Evolutionary conservation across 2,888 invertebrate genomes (phyloP).

Genomic region (Tryphoninae sp.): DNA sequence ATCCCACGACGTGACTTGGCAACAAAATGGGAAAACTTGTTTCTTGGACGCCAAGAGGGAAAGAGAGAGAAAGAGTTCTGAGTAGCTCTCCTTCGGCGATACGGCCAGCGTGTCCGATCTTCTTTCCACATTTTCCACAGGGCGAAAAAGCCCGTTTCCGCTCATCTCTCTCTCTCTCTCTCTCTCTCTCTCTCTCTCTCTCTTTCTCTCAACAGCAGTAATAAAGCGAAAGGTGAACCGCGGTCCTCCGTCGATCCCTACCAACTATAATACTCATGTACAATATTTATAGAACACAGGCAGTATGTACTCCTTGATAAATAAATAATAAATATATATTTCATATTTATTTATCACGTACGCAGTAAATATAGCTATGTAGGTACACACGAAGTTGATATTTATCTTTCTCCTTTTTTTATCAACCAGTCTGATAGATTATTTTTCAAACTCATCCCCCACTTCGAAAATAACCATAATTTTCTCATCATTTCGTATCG

Average conservation of each 20-base stretch:
- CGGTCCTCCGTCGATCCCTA: constrained; percentile 10
- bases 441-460: background rate
- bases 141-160: constrained; percentile 58
- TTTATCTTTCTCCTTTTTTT: background rate
- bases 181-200: constrained; percentile 18
- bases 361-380: no score
- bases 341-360: no score
- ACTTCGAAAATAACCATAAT: background rate
- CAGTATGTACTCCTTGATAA: background rate
- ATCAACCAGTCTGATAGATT: background rate
- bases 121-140: constrained; percentile 37
- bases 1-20: constrained; percentile 73
- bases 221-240: constrained; percentile 1
- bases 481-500: background rate
- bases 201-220: constrained; percentile 7
- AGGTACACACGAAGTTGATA: no score
- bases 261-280: constrained; percentile 9
- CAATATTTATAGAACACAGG: background rate
- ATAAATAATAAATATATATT: background rate
- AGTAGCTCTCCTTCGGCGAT: constrained; percentile 35
- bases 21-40: constrained; percentile 67
- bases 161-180: constrained; percentile 23
- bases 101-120: constrained; percentile 30
- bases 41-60: constrained; percentile 48
- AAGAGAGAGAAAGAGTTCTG: constrained; percentile 18